phyloP scores from a whole-genome alignment of 37 sponge, comb jelly and placozoan genomes.

The Tethya wilhelma region DNA sequence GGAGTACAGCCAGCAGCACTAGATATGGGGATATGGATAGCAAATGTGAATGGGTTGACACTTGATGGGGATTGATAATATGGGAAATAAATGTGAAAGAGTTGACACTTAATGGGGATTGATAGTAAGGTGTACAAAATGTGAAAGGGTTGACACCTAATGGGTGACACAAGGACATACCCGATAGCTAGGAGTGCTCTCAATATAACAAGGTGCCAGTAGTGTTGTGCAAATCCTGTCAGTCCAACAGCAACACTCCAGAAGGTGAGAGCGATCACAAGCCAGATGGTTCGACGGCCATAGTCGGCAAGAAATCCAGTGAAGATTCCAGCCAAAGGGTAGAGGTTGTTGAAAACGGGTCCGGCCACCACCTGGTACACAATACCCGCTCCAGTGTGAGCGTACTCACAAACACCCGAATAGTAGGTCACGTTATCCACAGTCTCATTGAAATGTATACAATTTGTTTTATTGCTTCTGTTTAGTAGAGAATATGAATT shows the following conservation, averaged over 20 bases:
- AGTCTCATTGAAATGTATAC: neutral
- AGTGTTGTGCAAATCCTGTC: constrained; percentile 69
- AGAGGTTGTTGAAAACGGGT: constrained; percentile 85
- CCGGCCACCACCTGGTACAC: constrained; percentile 85
- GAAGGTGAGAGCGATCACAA: constrained; percentile 63
- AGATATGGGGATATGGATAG: too few species aligned
- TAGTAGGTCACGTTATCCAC: neutral
- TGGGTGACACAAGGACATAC: too few species aligned
- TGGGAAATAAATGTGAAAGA: too few species aligned
- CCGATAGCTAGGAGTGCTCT: constrained; percentile 77
- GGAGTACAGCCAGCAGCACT: constrained; percentile 91
- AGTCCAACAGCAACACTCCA: constrained; percentile 72
- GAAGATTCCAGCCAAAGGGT: constrained; percentile 70
- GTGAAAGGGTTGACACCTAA: too few species aligned
- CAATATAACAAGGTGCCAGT: constrained; percentile 78
- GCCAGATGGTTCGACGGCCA: constrained; percentile 54
- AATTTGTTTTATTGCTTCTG: neutral
- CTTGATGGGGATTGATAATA: too few species aligned
- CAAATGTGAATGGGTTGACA: too few species aligned
- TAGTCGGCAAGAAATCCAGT: constrained; percentile 77
- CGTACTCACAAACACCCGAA: constrained; percentile 50
- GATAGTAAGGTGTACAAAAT: too few species aligned
- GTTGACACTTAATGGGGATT: too few species aligned
- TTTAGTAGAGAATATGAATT: neutral
- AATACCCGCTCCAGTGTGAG: constrained; percentile 67